Percentiles rank a stretch among this genome's conserved stretches.
phyloP scores from a whole-genome alignment of 2,113 vertebrate genomes.

The Merops nubicus region DNA sequence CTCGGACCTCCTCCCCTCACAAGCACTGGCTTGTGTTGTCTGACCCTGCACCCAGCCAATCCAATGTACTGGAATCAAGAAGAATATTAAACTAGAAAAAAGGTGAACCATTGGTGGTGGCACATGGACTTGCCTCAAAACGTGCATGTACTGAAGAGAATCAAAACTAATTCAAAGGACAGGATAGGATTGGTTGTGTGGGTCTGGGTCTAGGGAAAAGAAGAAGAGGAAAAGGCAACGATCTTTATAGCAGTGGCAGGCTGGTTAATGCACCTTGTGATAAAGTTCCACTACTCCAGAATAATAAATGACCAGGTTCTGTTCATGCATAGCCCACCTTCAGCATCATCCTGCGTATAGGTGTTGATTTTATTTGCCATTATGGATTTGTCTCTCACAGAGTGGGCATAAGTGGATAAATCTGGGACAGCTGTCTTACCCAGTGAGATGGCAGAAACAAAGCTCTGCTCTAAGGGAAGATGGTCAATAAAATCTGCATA shows the following conservation, averaged over 20 bases:
- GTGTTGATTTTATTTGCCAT: neutral
- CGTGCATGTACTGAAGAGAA: neutral
- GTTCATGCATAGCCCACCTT: neutral
- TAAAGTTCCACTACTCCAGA: neutral
- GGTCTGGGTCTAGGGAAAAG: neutral
- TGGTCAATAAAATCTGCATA: neutral
- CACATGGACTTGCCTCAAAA: neutral
- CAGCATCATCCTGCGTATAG: neutral
- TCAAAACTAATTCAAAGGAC: neutral
- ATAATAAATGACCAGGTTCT: neutral
- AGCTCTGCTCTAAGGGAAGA: neutral
- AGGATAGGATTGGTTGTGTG: neutral
- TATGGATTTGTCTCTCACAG: neutral
- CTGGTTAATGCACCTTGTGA: neutral
- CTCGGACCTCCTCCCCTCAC: neutral
- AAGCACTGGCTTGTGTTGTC: neutral
- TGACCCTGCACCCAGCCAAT: neutral
- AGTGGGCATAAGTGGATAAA: neutral
- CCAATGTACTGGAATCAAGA: neutral
- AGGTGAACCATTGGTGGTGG: neutral
- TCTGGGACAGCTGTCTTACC: neutral
- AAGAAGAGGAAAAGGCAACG: neutral
- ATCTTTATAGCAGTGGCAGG: neutral
- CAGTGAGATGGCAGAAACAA: neutral
- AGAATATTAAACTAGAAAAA: neutral